Percentiles rank a stretch among this genome's conserved stretches.
Conservation (phyloP, 2,113 vertebrate species). For the Oostethus manadensis region DNA sequence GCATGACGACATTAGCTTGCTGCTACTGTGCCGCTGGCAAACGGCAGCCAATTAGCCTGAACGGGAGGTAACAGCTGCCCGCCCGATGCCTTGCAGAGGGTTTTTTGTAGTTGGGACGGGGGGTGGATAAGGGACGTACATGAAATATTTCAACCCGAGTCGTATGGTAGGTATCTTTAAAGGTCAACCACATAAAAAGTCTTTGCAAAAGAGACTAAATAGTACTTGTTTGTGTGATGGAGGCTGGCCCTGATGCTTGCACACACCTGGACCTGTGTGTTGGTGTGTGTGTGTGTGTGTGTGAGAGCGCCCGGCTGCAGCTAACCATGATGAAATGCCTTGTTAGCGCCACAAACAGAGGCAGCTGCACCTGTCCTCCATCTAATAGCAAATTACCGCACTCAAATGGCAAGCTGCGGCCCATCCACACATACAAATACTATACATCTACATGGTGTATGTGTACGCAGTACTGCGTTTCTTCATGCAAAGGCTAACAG, state of each 20-base stretch:
- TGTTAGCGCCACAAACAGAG: slow-evolving; percentile 61
- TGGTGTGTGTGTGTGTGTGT: background rate
- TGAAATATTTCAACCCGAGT: slow-evolving; percentile 10
- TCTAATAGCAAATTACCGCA: slow-evolving; percentile 74
- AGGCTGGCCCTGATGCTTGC: background rate
- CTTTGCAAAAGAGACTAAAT: background rate
- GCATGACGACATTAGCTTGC: slow-evolving; percentile 25
- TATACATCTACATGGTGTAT: background rate
- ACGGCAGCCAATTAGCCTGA: slow-evolving; percentile 34
- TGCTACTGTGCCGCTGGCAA: slow-evolving; percentile 29
- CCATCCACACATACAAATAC: slow-evolving; percentile 17
- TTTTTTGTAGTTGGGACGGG: no score
- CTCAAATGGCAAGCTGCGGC: slow-evolving; percentile 70
- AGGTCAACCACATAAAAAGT: slow-evolving; percentile 7
- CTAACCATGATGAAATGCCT: slow-evolving; percentile 72
- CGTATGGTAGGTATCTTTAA: background rate
- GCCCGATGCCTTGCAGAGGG: no score
- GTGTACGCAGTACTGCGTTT: background rate
- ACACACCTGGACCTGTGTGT: background rate
- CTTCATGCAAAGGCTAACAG: no score
- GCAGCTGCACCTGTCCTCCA: slow-evolving; percentile 70
- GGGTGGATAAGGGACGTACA: slow-evolving; percentile 6
- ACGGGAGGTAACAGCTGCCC: slow-evolving; percentile 28
- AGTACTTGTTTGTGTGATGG: background rate
- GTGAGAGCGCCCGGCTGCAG: slow-evolving; percentile 32